These are phyloP conservation scores for Coreius guichenoti DNA, from an alignment of 2,797 vertebrate genomes.

Conservation along the genomic window DNA sequence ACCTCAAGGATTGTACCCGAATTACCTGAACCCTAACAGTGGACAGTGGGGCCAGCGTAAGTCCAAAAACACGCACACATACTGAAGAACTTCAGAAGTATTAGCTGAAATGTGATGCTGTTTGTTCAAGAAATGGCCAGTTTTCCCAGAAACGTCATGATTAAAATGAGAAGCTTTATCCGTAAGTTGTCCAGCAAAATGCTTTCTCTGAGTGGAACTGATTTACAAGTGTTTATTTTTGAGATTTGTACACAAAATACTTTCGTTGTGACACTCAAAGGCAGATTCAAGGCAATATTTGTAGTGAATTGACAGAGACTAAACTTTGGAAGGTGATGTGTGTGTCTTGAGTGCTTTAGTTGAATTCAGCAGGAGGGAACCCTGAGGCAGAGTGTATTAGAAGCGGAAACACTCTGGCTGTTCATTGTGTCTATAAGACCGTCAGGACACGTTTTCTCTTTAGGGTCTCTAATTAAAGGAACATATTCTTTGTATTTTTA, in stretches of 20 bases:
- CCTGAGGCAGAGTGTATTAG: background rate
- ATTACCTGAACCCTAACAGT: conserved; percentile 98
- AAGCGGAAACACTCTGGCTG: background rate
- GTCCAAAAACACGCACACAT: conserved; percentile 65
- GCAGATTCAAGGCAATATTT: background rate
- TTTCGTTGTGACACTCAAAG: background rate
- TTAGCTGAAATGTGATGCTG: background rate
- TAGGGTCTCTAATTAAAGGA: background rate
- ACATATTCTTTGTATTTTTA: too few relatives aligned
- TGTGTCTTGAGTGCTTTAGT: conserved; percentile 2
- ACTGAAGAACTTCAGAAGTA: background rate
- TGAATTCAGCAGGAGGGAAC: conserved; percentile 6
- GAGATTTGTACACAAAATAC: conserved; percentile 5
- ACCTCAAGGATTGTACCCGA: conserved; percentile 96
- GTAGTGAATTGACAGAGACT: background rate
- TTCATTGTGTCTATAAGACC: background rate
- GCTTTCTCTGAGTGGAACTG: background rate
- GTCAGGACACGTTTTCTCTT: background rate
- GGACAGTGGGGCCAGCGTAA: conserved; percentile 99
- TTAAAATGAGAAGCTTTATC: background rate
- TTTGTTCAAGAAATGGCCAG: background rate
- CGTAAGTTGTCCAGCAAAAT: conserved; percentile 10
- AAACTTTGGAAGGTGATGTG: background rate
- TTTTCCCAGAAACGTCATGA: background rate
- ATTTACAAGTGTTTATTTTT: conserved; percentile 11